Percentiles rank a stretch among this genome's conserved stretches.
phyloP scores from a whole-genome alignment of 2,888 invertebrate species.

The Atethmia centrago region DNA sequence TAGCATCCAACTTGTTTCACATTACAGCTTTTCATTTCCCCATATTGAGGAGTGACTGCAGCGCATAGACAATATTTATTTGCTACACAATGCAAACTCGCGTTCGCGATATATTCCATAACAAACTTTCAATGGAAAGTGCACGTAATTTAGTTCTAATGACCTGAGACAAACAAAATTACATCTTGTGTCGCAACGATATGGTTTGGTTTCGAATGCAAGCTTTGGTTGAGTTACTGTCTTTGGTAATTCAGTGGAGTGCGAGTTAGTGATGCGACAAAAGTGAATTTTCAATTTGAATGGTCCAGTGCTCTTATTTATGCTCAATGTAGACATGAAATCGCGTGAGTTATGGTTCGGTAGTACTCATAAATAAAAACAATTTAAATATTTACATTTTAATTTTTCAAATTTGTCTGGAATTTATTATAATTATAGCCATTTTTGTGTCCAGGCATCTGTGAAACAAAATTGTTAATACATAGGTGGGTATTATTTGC shows the following conservation, averaged over 20 bases:
- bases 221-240: slow-evolving; percentile 21
- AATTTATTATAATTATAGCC: neutral
- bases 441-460: neutral
- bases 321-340: slow-evolving; percentile 18
- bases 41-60: slow-evolving; percentile 38
- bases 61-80: slow-evolving; percentile 46
- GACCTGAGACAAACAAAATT: neutral
- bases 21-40: slow-evolving; percentile 41
- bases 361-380: slow-evolving; percentile 19
- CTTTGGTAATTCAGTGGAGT: slow-evolving; percentile 2
- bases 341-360: slow-evolving; percentile 8
- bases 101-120: slow-evolving; percentile 37
- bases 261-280: slow-evolving; percentile 56
- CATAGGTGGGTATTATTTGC: neutral
- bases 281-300: slow-evolving; percentile 37
- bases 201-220: slow-evolving; percentile 12
- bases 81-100: slow-evolving; percentile 54
- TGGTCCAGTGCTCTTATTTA: slow-evolving; percentile 24
- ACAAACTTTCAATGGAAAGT: slow-evolving; percentile 60
- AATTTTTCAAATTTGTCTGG: slow-evolving; percentile 5
- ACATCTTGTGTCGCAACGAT: accelerated
- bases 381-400: slow-evolving; percentile 13
- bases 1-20: slow-evolving; percentile 21
- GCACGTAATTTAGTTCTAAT: slow-evolving; percentile 56
- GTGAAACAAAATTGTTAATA: neutral